A percentile compares a stretch with the other conserved stretches of the same genome.
These are phyloP conservation scores for Aporophyla lueneburgensis DNA, from an alignment of 2,888 invertebrate species.

Conservation along the genomic window DNA sequence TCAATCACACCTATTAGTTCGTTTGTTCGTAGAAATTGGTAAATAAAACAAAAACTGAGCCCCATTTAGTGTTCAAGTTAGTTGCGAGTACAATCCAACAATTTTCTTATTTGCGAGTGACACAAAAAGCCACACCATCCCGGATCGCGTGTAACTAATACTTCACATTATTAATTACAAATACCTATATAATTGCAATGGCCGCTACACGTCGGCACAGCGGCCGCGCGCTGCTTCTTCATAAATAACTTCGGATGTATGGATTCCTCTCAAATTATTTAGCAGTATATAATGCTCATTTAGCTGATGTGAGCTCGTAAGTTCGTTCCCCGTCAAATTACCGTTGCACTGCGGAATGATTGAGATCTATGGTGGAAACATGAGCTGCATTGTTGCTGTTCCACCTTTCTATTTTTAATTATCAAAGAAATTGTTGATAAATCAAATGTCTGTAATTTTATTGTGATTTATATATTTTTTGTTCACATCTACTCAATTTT, in stretches of 20 bases:
- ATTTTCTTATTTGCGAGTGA: conserved; percentile 52
- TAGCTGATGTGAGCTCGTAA: conserved; percentile 58
- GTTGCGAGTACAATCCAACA: conserved; percentile 30
- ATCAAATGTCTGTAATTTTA: conserved; percentile 41
- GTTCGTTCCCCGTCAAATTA: conserved; percentile 53
- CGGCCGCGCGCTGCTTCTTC: conserved; percentile 58
- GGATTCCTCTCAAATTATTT: conserved; percentile 66
- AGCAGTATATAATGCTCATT: conserved; percentile 62
- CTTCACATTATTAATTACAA: conserved; percentile 76
- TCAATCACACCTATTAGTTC: neutral
- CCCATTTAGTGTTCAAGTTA: conserved; percentile 40
- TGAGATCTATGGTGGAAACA: conserved; percentile 53
- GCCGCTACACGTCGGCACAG: conserved; percentile 64
- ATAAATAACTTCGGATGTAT: conserved; percentile 58
- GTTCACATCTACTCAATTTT: conserved; percentile 27
- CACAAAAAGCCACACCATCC: conserved; percentile 64
- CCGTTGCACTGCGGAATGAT: conserved; percentile 43
- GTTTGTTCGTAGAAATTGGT: conserved; percentile 7
- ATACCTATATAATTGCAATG: conserved; percentile 79
- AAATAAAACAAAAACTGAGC: conserved; percentile 21
- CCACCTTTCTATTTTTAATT: conserved; percentile 46
- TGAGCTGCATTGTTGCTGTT: conserved; percentile 33
- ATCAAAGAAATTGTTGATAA: conserved; percentile 46
- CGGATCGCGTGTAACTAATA: conserved; percentile 66
- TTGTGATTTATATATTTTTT: conserved; percentile 44